phyloP scores from a whole-genome alignment of 2,113 vertebrate species.

The Uropsilus gracilis region DNA sequence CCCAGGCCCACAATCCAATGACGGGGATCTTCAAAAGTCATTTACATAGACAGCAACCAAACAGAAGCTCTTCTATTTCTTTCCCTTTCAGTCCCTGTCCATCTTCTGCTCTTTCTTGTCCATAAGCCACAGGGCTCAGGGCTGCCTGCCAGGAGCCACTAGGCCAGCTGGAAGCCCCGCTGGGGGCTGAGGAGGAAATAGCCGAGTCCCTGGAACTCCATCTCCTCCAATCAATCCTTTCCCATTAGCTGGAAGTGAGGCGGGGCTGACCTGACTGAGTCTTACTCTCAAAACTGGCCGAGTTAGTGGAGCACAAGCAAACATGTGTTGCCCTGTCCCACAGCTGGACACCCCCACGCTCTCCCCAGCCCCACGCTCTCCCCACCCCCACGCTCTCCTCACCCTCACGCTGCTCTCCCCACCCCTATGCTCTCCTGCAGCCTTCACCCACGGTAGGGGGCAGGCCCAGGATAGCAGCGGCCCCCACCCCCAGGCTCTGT shows the following conservation, averaged over 20 bases:
- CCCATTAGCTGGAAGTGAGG: background rate
- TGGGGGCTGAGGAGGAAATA: background rate
- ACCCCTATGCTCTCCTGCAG: no score
- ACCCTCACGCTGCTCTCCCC: no score
- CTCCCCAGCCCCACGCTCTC: no score
- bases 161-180: slow-evolving; percentile 19
- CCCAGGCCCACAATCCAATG: background rate
- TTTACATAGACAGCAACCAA: background rate
- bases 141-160: background rate
- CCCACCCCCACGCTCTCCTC: no score
- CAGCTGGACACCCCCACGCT: no score
- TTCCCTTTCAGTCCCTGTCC: background rate
- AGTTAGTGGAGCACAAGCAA: background rate
- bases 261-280: background rate
- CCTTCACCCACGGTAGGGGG: no score
- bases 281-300: background rate
- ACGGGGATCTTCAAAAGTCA: background rate
- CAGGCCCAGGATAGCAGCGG: background rate
- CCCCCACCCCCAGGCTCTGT: background rate
- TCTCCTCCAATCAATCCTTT: background rate
- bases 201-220: background rate
- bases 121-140: background rate
- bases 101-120: background rate
- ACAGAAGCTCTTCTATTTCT: background rate
- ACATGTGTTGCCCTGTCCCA: no score